Base-by-base conservation (phyloP, 1,140 invertebrate genomes). In the Schlechtendalia chinensis region DNA sequence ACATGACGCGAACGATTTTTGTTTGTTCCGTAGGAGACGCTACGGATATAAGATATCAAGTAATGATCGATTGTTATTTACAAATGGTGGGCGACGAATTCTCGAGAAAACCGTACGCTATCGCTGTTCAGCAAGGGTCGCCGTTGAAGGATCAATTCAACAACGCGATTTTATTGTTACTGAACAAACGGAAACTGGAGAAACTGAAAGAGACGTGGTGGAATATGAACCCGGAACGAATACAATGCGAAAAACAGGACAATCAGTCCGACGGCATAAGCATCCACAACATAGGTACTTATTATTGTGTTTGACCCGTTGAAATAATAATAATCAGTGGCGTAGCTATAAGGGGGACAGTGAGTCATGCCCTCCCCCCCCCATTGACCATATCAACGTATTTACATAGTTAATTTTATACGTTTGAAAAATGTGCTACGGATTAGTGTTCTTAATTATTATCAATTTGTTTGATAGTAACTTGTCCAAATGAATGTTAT, bases 161-260 rank as follows among this genome's bases (percentile, higher is more conserved):
- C 85, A 94, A 94, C 86, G 94, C 93, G 27, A 98, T 99, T 83
- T 88, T 99, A 8, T 92, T 94, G 83, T 87, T 99, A 11, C 87
- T 98, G 19, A 99, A 98, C 86, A 93, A 96, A 83, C 89, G 97
- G 3, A 91, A 92, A 85, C 85, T 99, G 82, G 97, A 99, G 87
- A 93, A 94, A 82, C 85, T 98, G 0, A 98, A 98, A 87, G 95
- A 97, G 83, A 92, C 90, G 83, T 99, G 97, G 96, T 99, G 97
- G 97, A 94, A 92, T 82, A 90, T 93, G 80, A 96, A 98, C 84
- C 90, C 91, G 0, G 88, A 90, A 1, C 90, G 90, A 56, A 90
- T 91, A 83, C 88, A 90, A 32, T 99, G 97, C 85, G 93, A 96
- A 58, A 93, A 94, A 83, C 89, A 92, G 61, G 94, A 96, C 80